Percentiles rank a stretch among this genome's conserved stretches.
phyloP scores from a whole-genome alignment of 2,888 invertebrate genomes.

The Thymelicus acteon region DNA sequence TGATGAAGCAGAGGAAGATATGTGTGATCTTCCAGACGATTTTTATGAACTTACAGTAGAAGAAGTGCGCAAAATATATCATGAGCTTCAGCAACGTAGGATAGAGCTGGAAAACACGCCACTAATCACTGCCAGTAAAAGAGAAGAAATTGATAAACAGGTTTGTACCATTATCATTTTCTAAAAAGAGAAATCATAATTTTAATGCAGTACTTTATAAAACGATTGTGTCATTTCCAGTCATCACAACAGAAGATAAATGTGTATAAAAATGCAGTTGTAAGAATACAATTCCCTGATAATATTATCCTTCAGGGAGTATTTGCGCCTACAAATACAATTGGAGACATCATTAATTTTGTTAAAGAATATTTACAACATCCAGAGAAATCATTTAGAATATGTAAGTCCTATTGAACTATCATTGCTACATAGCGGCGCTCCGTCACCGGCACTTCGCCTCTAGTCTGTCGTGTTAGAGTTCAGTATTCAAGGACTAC shows the following conservation, averaged over 20 bases:
- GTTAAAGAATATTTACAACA: constrained; percentile 88
- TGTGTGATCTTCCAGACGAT: constrained; percentile 92
- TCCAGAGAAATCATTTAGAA: constrained; percentile 88
- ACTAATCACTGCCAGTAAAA: constrained; percentile 84
- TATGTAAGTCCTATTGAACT: constrained; percentile 87
- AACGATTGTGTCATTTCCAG: constrained; percentile 52
- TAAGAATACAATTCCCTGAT: constrained; percentile 95
- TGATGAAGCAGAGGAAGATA: constrained; percentile 77
- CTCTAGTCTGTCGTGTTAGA: too few relatives aligned
- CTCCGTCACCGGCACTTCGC: too few relatives aligned
- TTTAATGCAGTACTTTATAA: too few relatives aligned
- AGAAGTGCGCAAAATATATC: constrained; percentile 91
- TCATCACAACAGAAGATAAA: constrained; percentile 77
- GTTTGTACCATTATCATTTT: constrained; percentile 44
- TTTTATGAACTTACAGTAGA: constrained; percentile 94
- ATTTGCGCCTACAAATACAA: constrained; percentile 91
- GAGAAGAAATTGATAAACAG: constrained; percentile 59
- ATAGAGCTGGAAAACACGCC: constrained; percentile 89
- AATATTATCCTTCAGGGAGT: constrained; percentile 93
- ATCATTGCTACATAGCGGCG: too few relatives aligned
- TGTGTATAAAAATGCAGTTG: constrained; percentile 90
- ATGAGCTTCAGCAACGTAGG: constrained; percentile 88
- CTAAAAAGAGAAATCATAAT: too few relatives aligned
- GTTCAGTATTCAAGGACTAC: too few relatives aligned
- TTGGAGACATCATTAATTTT: constrained; percentile 89